Base-by-base conservation (phyloP, 2,113 vertebrate genomes). In the Cebidichthys violaceus region DNA sequence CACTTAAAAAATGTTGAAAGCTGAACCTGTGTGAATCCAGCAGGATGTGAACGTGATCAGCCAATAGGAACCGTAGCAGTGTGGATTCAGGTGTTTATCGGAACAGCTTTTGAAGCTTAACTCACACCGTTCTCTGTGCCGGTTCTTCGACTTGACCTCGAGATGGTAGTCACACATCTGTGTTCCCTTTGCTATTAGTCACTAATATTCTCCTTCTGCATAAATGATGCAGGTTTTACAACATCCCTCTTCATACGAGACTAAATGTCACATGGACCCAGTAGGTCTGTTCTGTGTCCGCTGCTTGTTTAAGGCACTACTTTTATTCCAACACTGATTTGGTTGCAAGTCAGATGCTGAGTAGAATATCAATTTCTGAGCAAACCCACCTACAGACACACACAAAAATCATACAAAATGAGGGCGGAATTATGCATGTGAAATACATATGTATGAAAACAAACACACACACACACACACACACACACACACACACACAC, bases 381-480 rank as follows among this genome's bases (percentile, higher is more conserved):
- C 47, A 35, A 83, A 39, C 6, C 29, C 67, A 68, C 54, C 10
- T 65, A 20, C 61, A 27, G 1, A 68, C 4, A 35, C n/a, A 37
- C 15, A 57, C 52, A 66, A 4, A 33, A 55, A 20, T 15, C 27
- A 31, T 69, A 61, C 45, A 77, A 86, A 81, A 55, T 47, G 47
- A 33, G 6, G 35, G 6, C 11, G 75, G 62, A 72, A 78, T 80
- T 50, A 79, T 82, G 74, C 27, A 81, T 79, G 20, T 41, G 9
- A 60, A 65, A 83, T 71, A n/a, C 9, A 67, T 60, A 67, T 59
- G 66, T 52, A 78, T 68, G 39, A 69, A 78, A 76, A 83, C 33
- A 14, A 3, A 18, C 60, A 54, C 29, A 33, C 54, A 54, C 57
- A 73, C 39, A 52, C n/a, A 17, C 1, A 57, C 55, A 24, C 52